Evolutionary conservation across 2,888 invertebrate species (phyloP).

Genomic region (Adelognathus sp.): DNA sequence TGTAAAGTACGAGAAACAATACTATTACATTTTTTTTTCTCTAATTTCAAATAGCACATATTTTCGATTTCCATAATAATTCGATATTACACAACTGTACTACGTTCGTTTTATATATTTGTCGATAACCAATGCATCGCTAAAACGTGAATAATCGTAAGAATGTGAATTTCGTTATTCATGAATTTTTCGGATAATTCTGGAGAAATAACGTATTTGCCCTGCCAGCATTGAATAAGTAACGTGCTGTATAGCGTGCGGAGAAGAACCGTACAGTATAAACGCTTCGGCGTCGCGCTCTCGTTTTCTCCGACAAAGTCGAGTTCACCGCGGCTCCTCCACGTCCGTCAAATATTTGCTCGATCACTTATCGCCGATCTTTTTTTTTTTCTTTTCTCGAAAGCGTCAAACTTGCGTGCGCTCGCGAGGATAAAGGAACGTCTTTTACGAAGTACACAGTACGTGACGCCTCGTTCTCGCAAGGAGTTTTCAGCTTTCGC

Average conservation of each 20-base stretch:
- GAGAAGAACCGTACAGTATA: background rate
- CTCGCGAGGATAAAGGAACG: constrained; percentile 29
- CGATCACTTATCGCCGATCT: constrained; percentile 54
- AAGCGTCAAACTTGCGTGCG: constrained; percentile 44
- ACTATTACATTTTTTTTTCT: too few relatives aligned
- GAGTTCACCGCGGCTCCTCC: constrained; percentile 13
- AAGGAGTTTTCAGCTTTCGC: background rate
- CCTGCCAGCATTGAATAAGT: background rate
- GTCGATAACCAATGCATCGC: too few relatives aligned
- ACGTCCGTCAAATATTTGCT: constrained; percentile 58
- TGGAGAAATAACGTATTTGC: background rate
- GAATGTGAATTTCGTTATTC: background rate
- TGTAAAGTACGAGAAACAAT: too few relatives aligned
- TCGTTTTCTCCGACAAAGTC: constrained; percentile 58
- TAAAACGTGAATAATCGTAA: too few relatives aligned
- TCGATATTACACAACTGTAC: too few relatives aligned
- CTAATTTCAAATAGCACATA: too few relatives aligned
- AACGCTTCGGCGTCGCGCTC: constrained; percentile 48
- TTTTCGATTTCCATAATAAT: too few relatives aligned
- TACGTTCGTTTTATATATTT: too few relatives aligned
- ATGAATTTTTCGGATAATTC: background rate
- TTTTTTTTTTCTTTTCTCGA: constrained; percentile 53
- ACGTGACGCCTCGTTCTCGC: constrained; percentile 9
- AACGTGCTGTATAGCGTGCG: background rate
- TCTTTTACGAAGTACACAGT: background rate